These are phyloP conservation scores for Paramisgurnus dabryanus DNA, from an alignment of 2,113 vertebrate species.

Conservation along the genomic window DNA sequence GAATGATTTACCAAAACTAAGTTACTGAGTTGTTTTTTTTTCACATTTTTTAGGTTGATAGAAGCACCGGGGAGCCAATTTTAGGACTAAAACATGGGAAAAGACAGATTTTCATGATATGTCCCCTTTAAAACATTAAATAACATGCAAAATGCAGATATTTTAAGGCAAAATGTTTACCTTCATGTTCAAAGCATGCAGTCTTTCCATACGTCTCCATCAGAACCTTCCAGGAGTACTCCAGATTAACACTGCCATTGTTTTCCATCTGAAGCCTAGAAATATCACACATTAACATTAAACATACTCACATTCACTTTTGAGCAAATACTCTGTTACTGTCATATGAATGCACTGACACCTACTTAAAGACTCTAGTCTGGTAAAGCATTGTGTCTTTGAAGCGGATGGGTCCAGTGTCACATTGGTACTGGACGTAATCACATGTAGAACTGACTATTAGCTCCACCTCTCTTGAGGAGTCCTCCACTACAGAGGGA, in stretches of 20 bases:
- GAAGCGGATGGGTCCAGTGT: conserved; percentile 64
- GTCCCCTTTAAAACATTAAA: no score
- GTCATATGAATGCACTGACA: conserved; percentile 46
- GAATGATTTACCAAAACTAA: no score
- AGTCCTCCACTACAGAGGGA: conserved; percentile 73
- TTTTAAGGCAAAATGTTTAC: conserved; percentile 49
- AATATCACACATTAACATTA: background rate
- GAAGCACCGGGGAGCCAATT: no score
- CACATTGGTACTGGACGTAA: conserved; percentile 72
- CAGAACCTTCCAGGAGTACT: conserved; percentile 77
- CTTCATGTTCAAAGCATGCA: conserved; percentile 52
- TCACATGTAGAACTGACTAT: conserved; percentile 76
- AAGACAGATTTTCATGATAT: no score
- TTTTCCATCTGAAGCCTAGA: conserved; percentile 75
- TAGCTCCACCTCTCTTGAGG: conserved; percentile 74
- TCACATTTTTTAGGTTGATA: no score
- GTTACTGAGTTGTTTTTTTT: no score
- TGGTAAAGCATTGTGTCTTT: conserved; percentile 85
- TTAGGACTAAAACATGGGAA: no score
- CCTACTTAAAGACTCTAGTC: conserved; percentile 80
- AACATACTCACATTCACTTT: background rate
- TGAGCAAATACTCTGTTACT: background rate
- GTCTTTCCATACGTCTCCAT: conserved; percentile 59
- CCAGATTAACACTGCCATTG: conserved; percentile 74
- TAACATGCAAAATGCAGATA: no score